Evolutionary conservation across 2,113 vertebrate species (phyloP).

Genomic region (Gymnarchus niloticus): DNA sequence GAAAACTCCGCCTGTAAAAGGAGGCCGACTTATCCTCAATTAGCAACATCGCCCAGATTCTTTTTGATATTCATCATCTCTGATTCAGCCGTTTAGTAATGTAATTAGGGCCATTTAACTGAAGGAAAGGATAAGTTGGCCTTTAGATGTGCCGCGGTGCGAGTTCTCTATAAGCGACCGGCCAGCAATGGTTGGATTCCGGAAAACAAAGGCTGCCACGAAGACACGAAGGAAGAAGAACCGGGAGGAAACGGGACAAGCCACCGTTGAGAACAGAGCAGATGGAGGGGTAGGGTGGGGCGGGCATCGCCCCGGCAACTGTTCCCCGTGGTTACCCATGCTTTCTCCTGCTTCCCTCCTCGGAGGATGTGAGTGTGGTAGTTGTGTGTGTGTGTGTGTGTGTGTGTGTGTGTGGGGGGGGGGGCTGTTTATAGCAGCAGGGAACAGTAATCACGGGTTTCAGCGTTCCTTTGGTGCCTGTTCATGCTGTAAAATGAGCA

Average conservation of each 20-base stretch:
- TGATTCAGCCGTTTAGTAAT: constrained; percentile 24
- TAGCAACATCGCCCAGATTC: constrained; percentile 19
- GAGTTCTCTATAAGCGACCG: not conserved
- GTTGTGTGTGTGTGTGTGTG: not conserved
- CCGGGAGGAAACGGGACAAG: not conserved
- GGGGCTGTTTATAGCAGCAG: not conserved
- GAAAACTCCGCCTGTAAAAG: not conserved
- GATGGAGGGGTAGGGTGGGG: not conserved
- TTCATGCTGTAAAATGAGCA: not conserved
- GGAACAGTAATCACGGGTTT: not conserved
- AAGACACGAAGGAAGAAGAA: not conserved
- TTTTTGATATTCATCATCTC: constrained; percentile 15
- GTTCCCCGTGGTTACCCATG: not conserved
- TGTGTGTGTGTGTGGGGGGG: not conserved
- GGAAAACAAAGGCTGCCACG: not conserved
- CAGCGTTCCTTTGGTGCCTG: not conserved
- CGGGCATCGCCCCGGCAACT: not conserved
- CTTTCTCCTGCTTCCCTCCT: not conserved
- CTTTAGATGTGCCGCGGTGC: not conserved
- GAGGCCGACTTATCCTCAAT: constrained; percentile 19
- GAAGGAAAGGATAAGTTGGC: constrained; percentile 3
- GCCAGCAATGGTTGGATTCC: not conserved
- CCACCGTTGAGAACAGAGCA: not conserved
- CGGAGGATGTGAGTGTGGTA: not conserved
- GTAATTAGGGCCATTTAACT: constrained; percentile 16